These are phyloP conservation scores for Echinometra lucunter DNA, from an alignment of 53 echinoderm and acorn worm genomes.

Conservation along the genomic window DNA sequence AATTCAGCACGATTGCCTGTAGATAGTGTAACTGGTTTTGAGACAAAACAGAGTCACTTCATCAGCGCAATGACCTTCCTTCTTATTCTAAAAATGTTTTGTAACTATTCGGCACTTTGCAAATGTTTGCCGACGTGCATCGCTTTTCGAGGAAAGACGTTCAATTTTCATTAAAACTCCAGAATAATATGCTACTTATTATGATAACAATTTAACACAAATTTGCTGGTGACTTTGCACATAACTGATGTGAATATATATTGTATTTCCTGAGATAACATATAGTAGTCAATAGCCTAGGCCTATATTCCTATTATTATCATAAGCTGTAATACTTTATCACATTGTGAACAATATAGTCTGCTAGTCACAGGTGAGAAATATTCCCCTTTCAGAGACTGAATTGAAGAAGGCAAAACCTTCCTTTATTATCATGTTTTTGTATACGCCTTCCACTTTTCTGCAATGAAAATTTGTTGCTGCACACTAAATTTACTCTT, in stretches of 20 bases:
- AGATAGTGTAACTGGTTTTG: background rate
- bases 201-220: background rate
- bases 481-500: background rate
- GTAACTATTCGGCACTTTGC: background rate
- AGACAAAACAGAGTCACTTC: constrained; percentile 5
- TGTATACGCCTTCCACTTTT: no score
- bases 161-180: background rate
- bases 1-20: background rate
- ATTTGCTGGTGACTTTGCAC: no score
- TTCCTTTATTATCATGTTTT: no score
- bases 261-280: background rate
- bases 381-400: no score
- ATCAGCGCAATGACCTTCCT: background rate
- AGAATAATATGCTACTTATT: background rate
- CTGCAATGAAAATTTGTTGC: background rate
- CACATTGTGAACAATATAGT: no score
- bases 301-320: no score
- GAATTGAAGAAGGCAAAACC: no score
- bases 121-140: no score
- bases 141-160: background rate
- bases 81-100: background rate
- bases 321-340: no score
- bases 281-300: no score
- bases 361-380: no score
- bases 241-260: background rate